Percentiles rank a stretch among this genome's conserved stretches.
Evolutionary conservation across 1,140 invertebrate species (phyloP).

Genomic region (Homalodisca vitripennis): DNA sequence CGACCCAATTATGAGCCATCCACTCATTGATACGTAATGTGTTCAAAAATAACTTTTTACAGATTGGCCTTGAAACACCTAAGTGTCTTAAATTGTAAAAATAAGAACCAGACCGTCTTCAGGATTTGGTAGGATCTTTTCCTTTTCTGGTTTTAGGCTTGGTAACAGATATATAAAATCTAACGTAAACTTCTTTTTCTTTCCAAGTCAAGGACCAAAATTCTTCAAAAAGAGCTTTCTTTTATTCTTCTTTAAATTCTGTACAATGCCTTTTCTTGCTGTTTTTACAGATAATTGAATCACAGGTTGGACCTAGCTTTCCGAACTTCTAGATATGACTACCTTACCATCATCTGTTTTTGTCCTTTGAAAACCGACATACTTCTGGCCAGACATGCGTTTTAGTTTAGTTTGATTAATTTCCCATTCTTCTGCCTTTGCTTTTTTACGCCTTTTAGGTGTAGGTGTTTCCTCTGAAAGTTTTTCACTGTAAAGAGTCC

Average conservation of each 20-base stretch:
- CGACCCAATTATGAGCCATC: constrained; percentile 16
- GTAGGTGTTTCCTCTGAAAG: background rate
- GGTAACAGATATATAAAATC: background rate
- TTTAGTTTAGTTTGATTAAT: background rate
- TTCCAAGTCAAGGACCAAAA: constrained; percentile 7
- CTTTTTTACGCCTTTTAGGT: background rate
- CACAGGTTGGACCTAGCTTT: constrained; percentile 1
- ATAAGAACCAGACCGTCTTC: background rate
- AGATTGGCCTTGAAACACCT: background rate
- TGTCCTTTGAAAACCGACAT: constrained; percentile 1
- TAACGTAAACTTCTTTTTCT: constrained; percentile 6
- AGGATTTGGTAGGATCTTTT: background rate
- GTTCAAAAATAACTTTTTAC: no score
- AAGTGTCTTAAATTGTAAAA: background rate
- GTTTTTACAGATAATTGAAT: background rate
- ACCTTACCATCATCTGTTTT: no score
- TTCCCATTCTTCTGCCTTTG: background rate
- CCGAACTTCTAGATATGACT: background rate
- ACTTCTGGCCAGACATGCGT: background rate
- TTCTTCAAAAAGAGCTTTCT: background rate
- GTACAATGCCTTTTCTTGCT: constrained; percentile 16
- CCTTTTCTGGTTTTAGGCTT: constrained; percentile 5
- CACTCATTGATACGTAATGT: constrained; percentile 5
- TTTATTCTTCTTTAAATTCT: background rate
- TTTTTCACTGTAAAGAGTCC: background rate